phyloP scores from a whole-genome alignment of 2,888 invertebrate genomes.

The Anodontia alba region DNA sequence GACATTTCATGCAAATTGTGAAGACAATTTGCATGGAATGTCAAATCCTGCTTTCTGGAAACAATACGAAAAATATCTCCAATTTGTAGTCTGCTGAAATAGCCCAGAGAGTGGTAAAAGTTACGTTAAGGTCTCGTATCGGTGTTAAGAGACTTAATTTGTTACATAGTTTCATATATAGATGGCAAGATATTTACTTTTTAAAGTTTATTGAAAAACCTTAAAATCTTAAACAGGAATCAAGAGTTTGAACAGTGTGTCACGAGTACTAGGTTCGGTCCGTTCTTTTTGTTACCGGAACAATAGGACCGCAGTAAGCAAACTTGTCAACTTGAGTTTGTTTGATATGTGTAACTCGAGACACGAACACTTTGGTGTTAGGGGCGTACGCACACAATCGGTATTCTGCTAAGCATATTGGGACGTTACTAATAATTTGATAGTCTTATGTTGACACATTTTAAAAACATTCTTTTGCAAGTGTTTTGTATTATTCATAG shows the following conservation, averaged over 20 bases:
- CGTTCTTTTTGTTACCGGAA: constrained; percentile 11
- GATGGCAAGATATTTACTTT: background rate
- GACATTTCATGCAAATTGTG: no score
- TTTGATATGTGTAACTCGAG: constrained; percentile 18
- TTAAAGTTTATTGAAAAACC: constrained; percentile 4
- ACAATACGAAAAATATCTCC: no score
- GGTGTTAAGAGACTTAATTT: background rate
- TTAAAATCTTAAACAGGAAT: constrained; percentile 4
- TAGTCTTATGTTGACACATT: constrained; percentile 16
- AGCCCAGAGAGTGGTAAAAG: no score
- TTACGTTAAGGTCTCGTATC: no score
- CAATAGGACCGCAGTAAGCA: constrained; percentile 12
- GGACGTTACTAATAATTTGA: constrained; percentile 15
- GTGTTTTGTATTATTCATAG: constrained; percentile 3
- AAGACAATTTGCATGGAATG: no score
- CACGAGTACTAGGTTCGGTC: constrained; percentile 9
- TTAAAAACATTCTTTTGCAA: background rate
- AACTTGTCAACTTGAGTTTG: constrained; percentile 11
- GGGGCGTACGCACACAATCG: background rate
- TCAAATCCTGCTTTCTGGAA: no score
- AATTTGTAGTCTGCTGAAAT: no score
- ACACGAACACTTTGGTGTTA: constrained; percentile 10
- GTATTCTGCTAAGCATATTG: background rate
- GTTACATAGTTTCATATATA: background rate
- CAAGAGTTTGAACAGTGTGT: constrained; percentile 13